Evolutionary conservation across 2,888 invertebrate genomes (phyloP), one percentile per base, ranked within the genome.

Genomic region (Agrypnus murinus): DNA sequence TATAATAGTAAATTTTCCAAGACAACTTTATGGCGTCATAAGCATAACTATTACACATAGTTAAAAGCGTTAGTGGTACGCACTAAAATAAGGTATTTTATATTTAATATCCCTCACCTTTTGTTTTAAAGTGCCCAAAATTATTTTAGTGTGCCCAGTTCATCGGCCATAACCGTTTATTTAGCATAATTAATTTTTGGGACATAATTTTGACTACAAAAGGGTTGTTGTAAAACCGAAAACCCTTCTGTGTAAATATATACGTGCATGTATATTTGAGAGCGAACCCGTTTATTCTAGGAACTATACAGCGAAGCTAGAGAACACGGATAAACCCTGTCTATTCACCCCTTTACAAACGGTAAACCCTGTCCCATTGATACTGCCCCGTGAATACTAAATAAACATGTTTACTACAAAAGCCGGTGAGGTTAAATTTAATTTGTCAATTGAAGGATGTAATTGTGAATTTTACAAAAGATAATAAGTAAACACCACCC

Each of bases 381-480:
- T 63, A 50, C 62, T 63, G 53, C 36, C 17, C 36, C 17, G 14
- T 64, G 64, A 45, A 55, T 57, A 36, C 65, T 46, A 32, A 57
- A 55, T 17, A 65, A 65, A 63, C 62, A 63, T 63, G 62, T 63
- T 63, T 63, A 63, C 50, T 25, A 31, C 43, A n/a, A 59, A 59
- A 59, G 36, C 50, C 43, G 15, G 50, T 32, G 15, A 46, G 48
- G 34, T 48, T 63, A 63, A 50, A 63, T 63, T 63, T 63, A 48
- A 50, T 63, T 48, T 53, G 53, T 31, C 64, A 25, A 55, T 64
- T 53, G 53, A 38, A 40, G 40, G 34, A 43, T 34, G 17, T 48
- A 25, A 50, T 48, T 64, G 14, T 34, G 48, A 53, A 38, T 64
- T 64, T 64, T 64, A 64, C 31, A 53, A 53, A n/a, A 38, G 15